Evolutionary conservation across 2,797 vertebrate species (phyloP).

Genomic region (Melanotaenia parkinsoni): DNA sequence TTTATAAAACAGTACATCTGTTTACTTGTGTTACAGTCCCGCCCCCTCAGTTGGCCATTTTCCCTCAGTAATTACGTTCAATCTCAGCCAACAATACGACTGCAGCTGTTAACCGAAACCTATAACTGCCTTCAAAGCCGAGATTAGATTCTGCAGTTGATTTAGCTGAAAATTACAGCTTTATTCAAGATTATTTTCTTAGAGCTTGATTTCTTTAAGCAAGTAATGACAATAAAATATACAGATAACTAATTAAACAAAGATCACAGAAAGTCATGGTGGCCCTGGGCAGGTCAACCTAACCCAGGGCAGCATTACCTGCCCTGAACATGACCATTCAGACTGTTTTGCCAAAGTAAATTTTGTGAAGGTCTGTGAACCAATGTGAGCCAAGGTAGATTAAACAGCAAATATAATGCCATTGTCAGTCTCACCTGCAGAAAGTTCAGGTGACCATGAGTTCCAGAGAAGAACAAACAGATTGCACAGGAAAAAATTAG

Average conservation of each 20-base stretch:
- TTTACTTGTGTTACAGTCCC: slow-evolving; percentile 49
- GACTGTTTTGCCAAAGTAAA: slow-evolving; percentile 55
- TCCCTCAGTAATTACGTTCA: slow-evolving; percentile 13
- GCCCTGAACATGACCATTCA: slow-evolving; percentile 44
- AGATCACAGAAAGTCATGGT: slow-evolving; percentile 46
- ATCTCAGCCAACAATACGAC: slow-evolving; percentile 33
- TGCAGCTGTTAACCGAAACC: slow-evolving; percentile 13
- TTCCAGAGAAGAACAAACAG: neutral
- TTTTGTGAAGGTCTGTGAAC: slow-evolving; percentile 43
- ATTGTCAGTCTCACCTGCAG: neutral
- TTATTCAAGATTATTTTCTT: neutral
- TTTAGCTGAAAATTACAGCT: neutral
- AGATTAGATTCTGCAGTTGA: neutral
- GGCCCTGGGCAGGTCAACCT: slow-evolving; percentile 24
- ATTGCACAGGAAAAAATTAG: neutral
- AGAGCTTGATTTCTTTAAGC: neutral
- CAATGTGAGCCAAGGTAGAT: slow-evolving; percentile 24
- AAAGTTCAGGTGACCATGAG: neutral
- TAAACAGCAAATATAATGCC: neutral
- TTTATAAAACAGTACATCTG: slow-evolving; percentile 68
- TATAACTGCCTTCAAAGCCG: neutral
- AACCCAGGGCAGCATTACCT: slow-evolving; percentile 40
- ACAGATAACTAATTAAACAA: slow-evolving; percentile 15
- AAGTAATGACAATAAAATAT: neutral
- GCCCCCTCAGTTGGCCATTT: slow-evolving; percentile 43